Percentiles rank a stretch among this genome's conserved stretches.
Evolutionary conservation across 2,888 invertebrate species (phyloP).

Genomic region (Acanthosoma haemorrhoidale): DNA sequence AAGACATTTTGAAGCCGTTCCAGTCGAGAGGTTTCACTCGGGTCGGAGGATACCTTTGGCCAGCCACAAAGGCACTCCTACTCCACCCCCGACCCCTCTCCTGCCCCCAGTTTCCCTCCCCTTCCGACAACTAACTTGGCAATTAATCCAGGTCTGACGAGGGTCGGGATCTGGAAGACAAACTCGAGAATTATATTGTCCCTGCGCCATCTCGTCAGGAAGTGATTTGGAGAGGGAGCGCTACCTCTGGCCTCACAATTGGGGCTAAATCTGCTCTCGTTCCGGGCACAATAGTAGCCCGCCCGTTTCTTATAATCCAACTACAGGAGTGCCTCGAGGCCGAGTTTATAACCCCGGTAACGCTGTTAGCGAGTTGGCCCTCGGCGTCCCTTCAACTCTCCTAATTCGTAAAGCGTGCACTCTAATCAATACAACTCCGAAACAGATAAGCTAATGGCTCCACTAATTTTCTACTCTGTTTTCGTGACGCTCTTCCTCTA

Average conservation of each 20-base stretch:
- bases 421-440: not conserved
- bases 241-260: too few relatives aligned
- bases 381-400: not conserved
- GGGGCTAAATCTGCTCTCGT: too few relatives aligned
- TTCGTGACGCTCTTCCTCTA: too few relatives aligned
- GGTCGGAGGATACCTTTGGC: too few relatives aligned
- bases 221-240: not conserved
- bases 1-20: too few relatives aligned
- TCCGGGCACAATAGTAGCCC: not conserved
- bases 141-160: too few relatives aligned
- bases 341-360: not conserved
- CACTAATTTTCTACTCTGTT: not conserved
- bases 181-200: slow-evolving; percentile 12
- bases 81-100: not conserved
- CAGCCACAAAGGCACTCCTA: not conserved
- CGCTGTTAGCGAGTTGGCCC: not conserved
- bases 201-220: slow-evolving; percentile 1
- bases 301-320: slow-evolving; percentile 5
- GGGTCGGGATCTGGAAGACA: not conserved
- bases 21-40: too few relatives aligned
- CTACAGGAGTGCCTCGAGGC: not conserved
- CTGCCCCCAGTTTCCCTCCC: not conserved
- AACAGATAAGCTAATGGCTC: slow-evolving; percentile 5
- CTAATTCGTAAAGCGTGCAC: not conserved
- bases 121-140: not conserved